Conservation (phyloP, 2,797 vertebrate species). For the Etheostoma nigrum region DNA sequence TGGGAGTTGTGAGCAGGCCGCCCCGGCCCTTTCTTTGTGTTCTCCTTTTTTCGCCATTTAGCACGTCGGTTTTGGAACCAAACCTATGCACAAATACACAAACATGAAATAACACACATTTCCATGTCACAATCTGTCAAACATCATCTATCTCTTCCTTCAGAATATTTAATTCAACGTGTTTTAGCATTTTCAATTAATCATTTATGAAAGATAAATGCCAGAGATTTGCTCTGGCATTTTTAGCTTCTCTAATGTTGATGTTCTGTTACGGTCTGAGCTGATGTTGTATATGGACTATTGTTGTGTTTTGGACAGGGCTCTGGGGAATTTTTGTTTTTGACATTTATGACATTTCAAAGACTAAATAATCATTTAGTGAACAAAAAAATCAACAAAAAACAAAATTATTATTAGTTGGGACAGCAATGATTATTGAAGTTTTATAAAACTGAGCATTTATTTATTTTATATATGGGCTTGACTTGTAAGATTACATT, state of each 20-base stretch:
- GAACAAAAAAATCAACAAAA: not conserved
- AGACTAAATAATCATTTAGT: not conserved
- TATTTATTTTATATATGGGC: not conserved
- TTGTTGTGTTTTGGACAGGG: not conserved
- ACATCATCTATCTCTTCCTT: not conserved
- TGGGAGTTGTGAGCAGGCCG: constrained; percentile 98
- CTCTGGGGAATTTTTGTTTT: not conserved
- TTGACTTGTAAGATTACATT: not conserved
- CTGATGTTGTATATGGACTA: not conserved
- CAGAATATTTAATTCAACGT: not conserved
- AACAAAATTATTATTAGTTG: not conserved
- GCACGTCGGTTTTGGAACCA: constrained; percentile 99
- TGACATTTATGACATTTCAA: not conserved
- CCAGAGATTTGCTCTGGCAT: not conserved
- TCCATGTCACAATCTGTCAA: constrained; percentile 7
- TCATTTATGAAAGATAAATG: not conserved
- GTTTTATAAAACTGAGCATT: not conserved
- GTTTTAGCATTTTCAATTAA: constrained; percentile 1
- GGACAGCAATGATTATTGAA: no score
- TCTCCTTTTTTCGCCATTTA: constrained; percentile 99
- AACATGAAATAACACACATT: constrained; percentile 27
- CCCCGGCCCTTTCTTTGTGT: constrained; percentile 97
- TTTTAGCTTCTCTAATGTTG: not conserved
- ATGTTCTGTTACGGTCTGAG: not conserved
- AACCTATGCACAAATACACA: constrained; percentile 84